Percentiles rank a stretch among this genome's conserved stretches.
Evolutionary conservation across 2,797 vertebrate genomes (phyloP).

Genomic region (Pipistrellus nathusii): DNA sequence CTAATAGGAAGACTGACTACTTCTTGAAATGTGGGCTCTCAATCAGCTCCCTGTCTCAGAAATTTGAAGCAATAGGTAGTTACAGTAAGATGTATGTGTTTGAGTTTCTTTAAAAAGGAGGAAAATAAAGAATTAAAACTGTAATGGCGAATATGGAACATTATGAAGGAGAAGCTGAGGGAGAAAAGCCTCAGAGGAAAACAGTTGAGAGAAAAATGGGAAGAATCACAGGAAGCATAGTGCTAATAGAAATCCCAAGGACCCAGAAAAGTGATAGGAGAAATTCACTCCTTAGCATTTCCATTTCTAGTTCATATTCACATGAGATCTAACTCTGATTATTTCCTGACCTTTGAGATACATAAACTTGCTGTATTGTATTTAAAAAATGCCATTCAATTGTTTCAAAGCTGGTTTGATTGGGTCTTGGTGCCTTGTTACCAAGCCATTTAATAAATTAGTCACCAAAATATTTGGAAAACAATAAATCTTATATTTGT

Average conservation of each 20-base stretch:
- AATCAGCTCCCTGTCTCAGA: not conserved
- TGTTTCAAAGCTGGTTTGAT: not conserved
- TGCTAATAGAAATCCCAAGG: not conserved
- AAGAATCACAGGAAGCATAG: not conserved
- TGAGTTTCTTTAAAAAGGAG: not conserved
- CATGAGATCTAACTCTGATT: not conserved
- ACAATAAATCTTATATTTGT: not conserved
- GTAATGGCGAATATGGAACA: not conserved
- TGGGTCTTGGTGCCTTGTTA: not conserved
- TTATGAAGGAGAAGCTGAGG: not conserved
- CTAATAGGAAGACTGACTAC: not conserved
- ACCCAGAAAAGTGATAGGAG: not conserved
- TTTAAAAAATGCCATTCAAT: not conserved
- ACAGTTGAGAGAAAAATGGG: not conserved
- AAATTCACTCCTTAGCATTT: conserved; percentile 5
- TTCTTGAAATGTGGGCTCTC: not conserved
- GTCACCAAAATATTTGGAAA: conserved; percentile 18
- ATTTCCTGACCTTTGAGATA: not conserved
- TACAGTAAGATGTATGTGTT: not conserved
- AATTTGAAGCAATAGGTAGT: not conserved
- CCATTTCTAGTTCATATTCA: not conserved
- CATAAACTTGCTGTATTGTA: not conserved
- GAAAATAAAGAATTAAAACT: not conserved
- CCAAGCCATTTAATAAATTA: conserved; percentile 20
- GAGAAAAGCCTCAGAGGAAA: not conserved